Conservation (phyloP, 1,140 invertebrate genomes). For the Antheraea pernyi region DNA sequence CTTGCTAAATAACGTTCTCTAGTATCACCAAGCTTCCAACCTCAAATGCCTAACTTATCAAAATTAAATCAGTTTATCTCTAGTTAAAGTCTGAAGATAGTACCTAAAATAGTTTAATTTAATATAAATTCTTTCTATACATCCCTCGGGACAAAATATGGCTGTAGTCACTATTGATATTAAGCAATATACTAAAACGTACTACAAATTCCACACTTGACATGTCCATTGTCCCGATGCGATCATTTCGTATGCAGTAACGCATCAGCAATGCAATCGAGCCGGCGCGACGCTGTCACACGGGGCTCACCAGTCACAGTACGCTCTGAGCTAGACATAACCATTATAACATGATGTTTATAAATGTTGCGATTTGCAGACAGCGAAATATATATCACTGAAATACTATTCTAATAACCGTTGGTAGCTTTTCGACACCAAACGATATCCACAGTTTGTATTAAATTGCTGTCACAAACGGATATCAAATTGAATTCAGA, state of each 20-base stretch:
- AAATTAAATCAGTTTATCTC: too few species aligned
- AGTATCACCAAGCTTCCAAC: too few species aligned
- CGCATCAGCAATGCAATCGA: conserved; percentile 43
- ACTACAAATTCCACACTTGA: not conserved
- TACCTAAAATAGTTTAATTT: too few species aligned
- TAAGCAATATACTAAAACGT: not conserved
- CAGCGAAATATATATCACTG: not conserved
- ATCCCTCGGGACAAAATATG: not conserved
- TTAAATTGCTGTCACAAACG: too few species aligned
- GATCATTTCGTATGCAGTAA: conserved; percentile 37
- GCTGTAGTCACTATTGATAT: not conserved
- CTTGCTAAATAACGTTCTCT: too few species aligned
- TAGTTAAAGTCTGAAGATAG: too few species aligned
- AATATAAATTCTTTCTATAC: not conserved
- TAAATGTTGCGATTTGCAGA: not conserved
- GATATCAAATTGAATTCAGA: too few species aligned
- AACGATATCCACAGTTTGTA: too few species aligned
- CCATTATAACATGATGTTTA: not conserved
- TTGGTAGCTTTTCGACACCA: too few species aligned
- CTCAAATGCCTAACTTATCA: too few species aligned
- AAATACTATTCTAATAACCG: too few species aligned
- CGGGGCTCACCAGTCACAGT: not conserved
- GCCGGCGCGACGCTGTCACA: conserved; percentile 12
- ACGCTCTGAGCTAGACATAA: not conserved
- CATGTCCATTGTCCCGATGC: conserved; percentile 17